Conservation (phyloP, 2,888 invertebrate genomes). For the Mactromeris polynyma region DNA sequence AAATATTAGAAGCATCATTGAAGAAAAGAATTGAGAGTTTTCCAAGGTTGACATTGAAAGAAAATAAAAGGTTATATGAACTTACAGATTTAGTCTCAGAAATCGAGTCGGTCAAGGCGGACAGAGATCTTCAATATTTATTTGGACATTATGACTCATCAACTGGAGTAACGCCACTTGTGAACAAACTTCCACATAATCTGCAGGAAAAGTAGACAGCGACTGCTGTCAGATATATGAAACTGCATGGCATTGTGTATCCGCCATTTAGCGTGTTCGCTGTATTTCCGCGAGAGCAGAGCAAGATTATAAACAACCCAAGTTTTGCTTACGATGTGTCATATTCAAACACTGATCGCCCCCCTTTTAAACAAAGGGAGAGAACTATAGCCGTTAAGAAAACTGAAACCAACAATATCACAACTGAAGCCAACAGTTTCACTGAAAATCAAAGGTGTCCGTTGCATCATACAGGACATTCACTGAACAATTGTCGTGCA, state of each 20-base stretch:
- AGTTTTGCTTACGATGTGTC: slow-evolving; percentile 8
- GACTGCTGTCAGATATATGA: slow-evolving; percentile 26
- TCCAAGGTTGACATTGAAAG: slow-evolving; percentile 11
- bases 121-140: neutral
- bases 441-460: slow-evolving; percentile 37
- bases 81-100: slow-evolving; percentile 24
- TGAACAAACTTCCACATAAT: slow-evolving; percentile 25
- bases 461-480: slow-evolving; percentile 27
- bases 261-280: slow-evolving; percentile 39
- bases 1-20: slow-evolving; percentile 26
- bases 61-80: slow-evolving; percentile 7
- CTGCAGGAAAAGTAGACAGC: slow-evolving; percentile 34
- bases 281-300: neutral
- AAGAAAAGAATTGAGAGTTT: slow-evolving; percentile 22
- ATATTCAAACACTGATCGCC: too few relatives aligned
- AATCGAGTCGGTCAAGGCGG: slow-evolving; percentile 9
- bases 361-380: too few relatives aligned
- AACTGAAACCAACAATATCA: too few relatives aligned
- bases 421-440: neutral
- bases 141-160: slow-evolving; percentile 29
- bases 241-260: slow-evolving; percentile 17
- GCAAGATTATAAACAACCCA: slow-evolving; percentile 37
- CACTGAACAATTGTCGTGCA: slow-evolving; percentile 14
- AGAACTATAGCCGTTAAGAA: neutral
- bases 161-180: slow-evolving; percentile 18